Evolutionary conservation across 2,797 vertebrate genomes (phyloP).

Genomic region (Antennarius maculatus): DNA sequence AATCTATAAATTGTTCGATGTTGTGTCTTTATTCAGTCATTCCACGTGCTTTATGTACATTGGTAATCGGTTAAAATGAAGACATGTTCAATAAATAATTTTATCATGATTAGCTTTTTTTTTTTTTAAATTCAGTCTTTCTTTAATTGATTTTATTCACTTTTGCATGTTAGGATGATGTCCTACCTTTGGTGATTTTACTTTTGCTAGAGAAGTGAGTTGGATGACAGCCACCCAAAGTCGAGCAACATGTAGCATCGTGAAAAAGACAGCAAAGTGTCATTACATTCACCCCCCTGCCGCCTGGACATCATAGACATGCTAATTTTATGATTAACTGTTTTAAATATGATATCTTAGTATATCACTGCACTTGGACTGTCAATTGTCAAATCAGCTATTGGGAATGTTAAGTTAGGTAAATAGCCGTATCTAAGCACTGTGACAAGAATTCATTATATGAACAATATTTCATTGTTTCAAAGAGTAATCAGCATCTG

Average conservation of each 20-base stretch:
- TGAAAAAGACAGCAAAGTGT: slow-evolving; percentile 42
- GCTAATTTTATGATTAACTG: slow-evolving; percentile 36
- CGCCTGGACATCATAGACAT: slow-evolving; percentile 17
- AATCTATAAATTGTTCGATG: slow-evolving; percentile 60
- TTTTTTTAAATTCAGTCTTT: slow-evolving; percentile 51
- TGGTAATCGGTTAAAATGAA: slow-evolving; percentile 37
- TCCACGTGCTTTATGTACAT: slow-evolving; percentile 60
- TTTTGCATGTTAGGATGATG: slow-evolving; percentile 34
- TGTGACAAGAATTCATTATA: slow-evolving; percentile 79
- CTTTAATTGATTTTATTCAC: slow-evolving; percentile 38
- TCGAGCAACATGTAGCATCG: slow-evolving; percentile 80
- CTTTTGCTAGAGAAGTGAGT: slow-evolving; percentile 46
- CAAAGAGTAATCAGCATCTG: slow-evolving; percentile 60
- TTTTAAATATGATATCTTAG: slow-evolving; percentile 53
- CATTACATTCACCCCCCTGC: slow-evolving; percentile 46
- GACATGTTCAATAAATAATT: slow-evolving; percentile 43
- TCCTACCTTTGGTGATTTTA: slow-evolving; percentile 45
- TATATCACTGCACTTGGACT: slow-evolving; percentile 38
- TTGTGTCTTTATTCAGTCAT: slow-evolving; percentile 66
- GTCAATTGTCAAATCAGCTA: slow-evolving; percentile 56
- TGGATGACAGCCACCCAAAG: slow-evolving; percentile 64
- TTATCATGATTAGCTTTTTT: slow-evolving; percentile 36
- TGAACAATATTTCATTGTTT: slow-evolving; percentile 63
- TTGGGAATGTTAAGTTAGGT: slow-evolving; percentile 72
- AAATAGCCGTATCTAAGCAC: slow-evolving; percentile 79